Base-by-base conservation (phyloP, 1,140 invertebrate genomes). In the Spodoptera litura region DNA sequence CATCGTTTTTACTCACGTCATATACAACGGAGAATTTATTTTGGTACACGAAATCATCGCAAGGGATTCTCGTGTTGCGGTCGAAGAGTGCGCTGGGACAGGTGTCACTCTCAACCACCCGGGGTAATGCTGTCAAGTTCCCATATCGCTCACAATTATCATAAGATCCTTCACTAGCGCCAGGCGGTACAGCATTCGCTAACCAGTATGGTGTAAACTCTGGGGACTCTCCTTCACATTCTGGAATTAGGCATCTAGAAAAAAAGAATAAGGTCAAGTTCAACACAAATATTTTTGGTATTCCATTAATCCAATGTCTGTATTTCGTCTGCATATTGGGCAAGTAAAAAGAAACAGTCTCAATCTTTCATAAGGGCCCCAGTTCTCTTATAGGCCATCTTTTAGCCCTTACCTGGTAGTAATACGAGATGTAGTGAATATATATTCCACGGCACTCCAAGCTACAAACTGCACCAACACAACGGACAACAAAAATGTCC, bases 241-340 rank as follows among this genome's bases (percentile, higher is more conserved):
- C 96, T 49, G 96, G 93, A 78, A 97, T 95, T 12, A 94, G 87
- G 85, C 96, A 97, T 89, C 96, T 97, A 80, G 58, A 81, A 62
- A 44, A 44, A 44, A 44, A 44, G 3, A 10, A 9, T 44, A 4
- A 2, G 1, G 8, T 6, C 0, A 44, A 44, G 4, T 44, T 44
- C 8, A 44, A 44, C 0, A 6, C 31, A 31, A 31, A 20, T 20
- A 20, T 20, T 20, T 20, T 31, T 31, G 31, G 31, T 4, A 5
- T 5, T 2, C 2, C 4, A 31, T 31, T 31, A 31, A 31, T 31
- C 2, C 0, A 31, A 31, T 31, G 31, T 31, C 31, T 31, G 31
- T 31, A 5, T 31, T 31, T 31, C 31, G 2, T 31, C 2, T 31
- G 2, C 31, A 5, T 31, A 2, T 31, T 31, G 31, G 31, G 31